Evolutionary conservation across 2,888 invertebrate genomes (phyloP), one percentile per base, ranked within the genome.

Genomic region (Anodontia alba): DNA sequence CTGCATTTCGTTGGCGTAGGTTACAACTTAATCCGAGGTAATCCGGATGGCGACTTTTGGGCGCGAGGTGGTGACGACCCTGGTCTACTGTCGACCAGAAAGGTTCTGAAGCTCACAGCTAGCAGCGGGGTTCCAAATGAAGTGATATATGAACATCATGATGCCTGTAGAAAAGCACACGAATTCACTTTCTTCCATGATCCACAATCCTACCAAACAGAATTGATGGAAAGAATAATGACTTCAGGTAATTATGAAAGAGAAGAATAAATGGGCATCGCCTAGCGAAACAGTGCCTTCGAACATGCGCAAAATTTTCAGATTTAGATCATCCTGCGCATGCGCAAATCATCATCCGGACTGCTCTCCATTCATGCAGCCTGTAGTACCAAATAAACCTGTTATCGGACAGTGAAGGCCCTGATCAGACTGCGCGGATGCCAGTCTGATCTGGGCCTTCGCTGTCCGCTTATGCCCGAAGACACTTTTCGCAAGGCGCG

Each of bases 21-120:
- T 43, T 86, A 86, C 71, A 86, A 86, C 54, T 26, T 83, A 1
- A 54, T 86, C 31, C 46, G 71, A 26, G 86, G 83, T 12, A 83
- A 86, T 51, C 86, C 86, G 46, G 86, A 86, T 57, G 86, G 86
- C 17, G 80, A 86, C 46, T 86, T 86, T 71, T 86, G 86, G 86
- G 78, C 80, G 0, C 68, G 77, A 8, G 86, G 86, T 42, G 86
- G 86, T 0, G 86, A 86, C 43, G 86, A 86, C 66, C 86, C 86
- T 17, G 86, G 86, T 20, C 73, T 86, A 10, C 38, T 83, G 62
- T 73, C 80, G 12, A 86, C 86, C 8, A 76, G 86, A 49, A 86
- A 86, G 57, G 68, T 86, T 20, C 72, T 86, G 17, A 67, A 29
- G 0, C 68, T 86, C 29, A 76, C 83, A 20, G 20, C 31, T 10